phyloP scores from a whole-genome alignment of 2,888 invertebrate species.

The Meandrusa payeni region DNA sequence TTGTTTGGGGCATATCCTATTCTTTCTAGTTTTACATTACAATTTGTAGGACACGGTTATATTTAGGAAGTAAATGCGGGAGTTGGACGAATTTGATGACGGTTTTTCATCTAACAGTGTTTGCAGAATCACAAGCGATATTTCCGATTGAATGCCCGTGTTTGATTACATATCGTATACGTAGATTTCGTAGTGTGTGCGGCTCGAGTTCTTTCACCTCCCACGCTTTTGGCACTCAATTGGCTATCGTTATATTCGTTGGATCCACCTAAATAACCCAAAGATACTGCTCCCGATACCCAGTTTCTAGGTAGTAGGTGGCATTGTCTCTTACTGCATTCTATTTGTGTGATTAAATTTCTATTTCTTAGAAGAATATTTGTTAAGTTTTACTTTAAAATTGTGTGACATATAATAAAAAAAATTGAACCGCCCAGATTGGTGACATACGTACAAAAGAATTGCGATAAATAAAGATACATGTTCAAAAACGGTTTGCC shows the following conservation, averaged over 20 bases:
- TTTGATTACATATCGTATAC: conserved; percentile 24
- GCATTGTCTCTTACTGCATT: conserved; percentile 24
- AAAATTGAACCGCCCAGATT: too few species aligned
- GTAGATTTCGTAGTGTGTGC: conserved; percentile 23
- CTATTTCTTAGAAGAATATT: conserved; percentile 1
- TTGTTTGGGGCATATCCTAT: conserved; percentile 38
- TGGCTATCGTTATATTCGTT: conserved; percentile 58
- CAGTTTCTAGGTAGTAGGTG: conserved; percentile 61
- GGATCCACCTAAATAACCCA: conserved; percentile 68
- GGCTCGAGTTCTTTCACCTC: conserved; percentile 46
- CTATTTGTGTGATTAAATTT: not conserved
- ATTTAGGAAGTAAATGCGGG: conserved; percentile 13
- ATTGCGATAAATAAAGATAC: too few species aligned
- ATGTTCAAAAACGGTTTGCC: too few species aligned
- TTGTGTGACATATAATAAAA: too few species aligned
- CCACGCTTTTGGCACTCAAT: conserved; percentile 71
- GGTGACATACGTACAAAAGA: too few species aligned
- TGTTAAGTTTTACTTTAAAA: too few species aligned
- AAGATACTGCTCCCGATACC: conserved; percentile 66
- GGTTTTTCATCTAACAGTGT: not conserved
- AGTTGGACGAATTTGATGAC: conserved; percentile 2
- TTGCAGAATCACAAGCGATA: not conserved
- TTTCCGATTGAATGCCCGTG: conserved; percentile 25
- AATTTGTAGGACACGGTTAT: conserved; percentile 25
- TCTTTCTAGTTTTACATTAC: conserved; percentile 37